Percentiles rank a stretch among this genome's conserved stretches.
Evolutionary conservation across 1,140 invertebrate species (phyloP).

Genomic region (Formica selysi): DNA sequence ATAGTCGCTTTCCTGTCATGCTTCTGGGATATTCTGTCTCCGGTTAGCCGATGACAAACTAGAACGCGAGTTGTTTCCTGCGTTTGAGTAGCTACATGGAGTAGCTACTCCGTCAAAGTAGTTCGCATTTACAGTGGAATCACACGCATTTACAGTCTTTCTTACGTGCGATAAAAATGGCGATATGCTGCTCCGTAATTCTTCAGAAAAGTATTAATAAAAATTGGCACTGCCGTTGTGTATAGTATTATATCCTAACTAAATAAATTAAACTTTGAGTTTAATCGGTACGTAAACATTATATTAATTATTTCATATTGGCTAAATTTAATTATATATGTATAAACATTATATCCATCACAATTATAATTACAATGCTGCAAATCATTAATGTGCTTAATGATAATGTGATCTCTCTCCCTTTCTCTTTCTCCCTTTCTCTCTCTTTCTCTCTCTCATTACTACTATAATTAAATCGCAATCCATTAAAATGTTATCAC

Average conservation of each 20-base stretch:
- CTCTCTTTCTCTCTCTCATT: background rate
- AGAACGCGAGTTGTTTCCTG: constrained; percentile 26
- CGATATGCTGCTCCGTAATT: background rate
- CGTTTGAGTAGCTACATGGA: background rate
- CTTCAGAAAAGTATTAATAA: background rate
- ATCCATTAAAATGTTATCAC: constrained; percentile 35
- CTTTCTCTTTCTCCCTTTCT: no score
- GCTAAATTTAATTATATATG: constrained; percentile 5
- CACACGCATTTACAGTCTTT: background rate
- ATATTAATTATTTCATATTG: constrained; percentile 23
- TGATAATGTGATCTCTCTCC: constrained; percentile 12
- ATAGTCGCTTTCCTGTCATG: constrained; percentile 51
- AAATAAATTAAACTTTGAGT: constrained; percentile 9
- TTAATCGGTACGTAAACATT: background rate
- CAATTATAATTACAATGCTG: constrained; percentile 38
- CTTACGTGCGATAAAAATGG: constrained; percentile 3
- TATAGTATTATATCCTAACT: constrained; percentile 12
- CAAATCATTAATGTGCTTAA: constrained; percentile 44
- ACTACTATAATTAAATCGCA: constrained; percentile 28
- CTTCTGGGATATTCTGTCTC: constrained; percentile 52
- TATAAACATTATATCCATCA: constrained; percentile 2
- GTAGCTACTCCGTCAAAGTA: constrained; percentile 17
- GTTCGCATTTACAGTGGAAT: background rate
- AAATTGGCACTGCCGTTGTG: background rate
- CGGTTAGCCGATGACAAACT: constrained; percentile 31